Base-by-base conservation (phyloP, 2,113 vertebrate genomes). In the Podarcis raffonei region DNA sequence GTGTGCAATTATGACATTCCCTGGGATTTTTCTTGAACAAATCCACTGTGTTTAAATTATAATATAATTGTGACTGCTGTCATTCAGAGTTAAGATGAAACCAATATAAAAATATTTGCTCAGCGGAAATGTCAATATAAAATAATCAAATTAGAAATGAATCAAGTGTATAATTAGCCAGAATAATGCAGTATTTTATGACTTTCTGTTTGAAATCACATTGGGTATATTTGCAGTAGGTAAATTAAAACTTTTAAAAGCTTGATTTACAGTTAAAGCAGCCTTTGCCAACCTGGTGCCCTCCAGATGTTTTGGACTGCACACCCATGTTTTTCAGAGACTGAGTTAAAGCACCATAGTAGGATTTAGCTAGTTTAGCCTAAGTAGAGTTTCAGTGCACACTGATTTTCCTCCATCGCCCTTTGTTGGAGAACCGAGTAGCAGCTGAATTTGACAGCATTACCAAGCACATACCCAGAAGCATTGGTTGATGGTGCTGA, bases 61-160 rank as follows among this genome's bases (percentile, higher is more conserved):
- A 83, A 94, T 95, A 89, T 59, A 93, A 92, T 87, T 82, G 59
- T 91, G 90, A 91, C 88, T 90, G 83, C 74, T 87, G 82, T 90
- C 88, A 90, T 85, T 87, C 84, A 88, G 75, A 87, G 23, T 62
- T 87, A 91, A 83, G 81, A 92, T 92, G 85, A 93, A 95, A 94
- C n/a, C 37, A 89, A 69, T 91, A 94, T 93, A 91, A 94, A 95
- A 87, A 95, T 95, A 93, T 94, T 94, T 95, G 39, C 81, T 86
- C 86, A 90, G 76, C 72, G 79, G 87, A 95, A 95, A 93, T 86
- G 93, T 87, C 87, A 93, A 88, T 87, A 94, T 90, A 82, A 93
- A 95, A 96, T 95, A 95, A 90, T 89, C 1, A 6, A 86, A 89
- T 85, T 89, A 92, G 84, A 94, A 94, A 95, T 83, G n/a, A 76